These are phyloP conservation scores for Paraplagusia blochii DNA, from an alignment of 2,113 vertebrate species.

Conservation along the genomic window DNA sequence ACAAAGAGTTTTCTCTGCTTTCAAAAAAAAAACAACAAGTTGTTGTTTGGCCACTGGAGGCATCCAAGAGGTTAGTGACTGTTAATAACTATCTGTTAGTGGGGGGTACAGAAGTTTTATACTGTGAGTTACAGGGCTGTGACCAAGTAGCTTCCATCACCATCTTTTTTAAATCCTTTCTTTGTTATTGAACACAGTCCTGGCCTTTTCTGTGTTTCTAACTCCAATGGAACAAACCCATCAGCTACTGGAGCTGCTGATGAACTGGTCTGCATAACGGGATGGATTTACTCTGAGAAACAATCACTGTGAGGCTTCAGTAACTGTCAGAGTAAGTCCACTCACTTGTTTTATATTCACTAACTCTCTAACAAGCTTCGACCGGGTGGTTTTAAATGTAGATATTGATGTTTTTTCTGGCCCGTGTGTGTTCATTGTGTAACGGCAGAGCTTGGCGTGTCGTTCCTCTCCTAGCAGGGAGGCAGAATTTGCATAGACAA, in stretches of 20 bases:
- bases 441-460: conserved; percentile 27
- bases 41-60: no score
- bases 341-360: neutral
- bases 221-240: conserved; percentile 39
- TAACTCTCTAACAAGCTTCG: neutral
- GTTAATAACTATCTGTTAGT: no score
- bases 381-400: neutral
- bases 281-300: conserved; percentile 26
- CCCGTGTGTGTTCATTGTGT: conserved; percentile 33
- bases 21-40: no score
- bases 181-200: no score
- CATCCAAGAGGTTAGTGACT: no score
- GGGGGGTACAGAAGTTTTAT: no score
- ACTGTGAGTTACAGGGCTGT: no score
- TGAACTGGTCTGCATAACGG: conserved; percentile 45
- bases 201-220: no score
- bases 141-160: no score
- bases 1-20: no score
- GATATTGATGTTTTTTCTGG: conserved; percentile 18
- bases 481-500: conserved; percentile 63
- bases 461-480: conserved; percentile 14
- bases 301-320: neutral
- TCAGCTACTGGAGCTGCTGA: conserved; percentile 29
- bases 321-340: neutral
- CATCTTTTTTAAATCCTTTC: no score